A percentile compares a stretch with the other conserved stretches of the same genome.
These are phyloP conservation scores for Anolis sagrei DNA, from an alignment of 2,113 vertebrate genomes.

Conservation along the genomic window DNA sequence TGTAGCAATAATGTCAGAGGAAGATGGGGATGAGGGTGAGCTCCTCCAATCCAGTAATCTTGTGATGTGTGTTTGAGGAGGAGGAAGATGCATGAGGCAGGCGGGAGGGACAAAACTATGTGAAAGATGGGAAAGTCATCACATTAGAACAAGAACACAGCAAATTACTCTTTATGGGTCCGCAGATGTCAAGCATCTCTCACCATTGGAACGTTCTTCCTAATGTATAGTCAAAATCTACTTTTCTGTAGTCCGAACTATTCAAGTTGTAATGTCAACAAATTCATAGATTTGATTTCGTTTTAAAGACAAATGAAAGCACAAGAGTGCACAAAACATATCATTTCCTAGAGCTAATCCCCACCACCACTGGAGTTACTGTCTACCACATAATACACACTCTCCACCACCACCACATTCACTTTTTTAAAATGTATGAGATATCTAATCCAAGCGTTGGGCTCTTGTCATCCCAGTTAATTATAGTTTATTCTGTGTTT, in stretches of 20 bases:
- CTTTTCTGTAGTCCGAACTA: no score
- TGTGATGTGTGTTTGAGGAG: background rate
- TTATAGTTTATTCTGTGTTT: background rate
- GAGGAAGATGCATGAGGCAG: background rate
- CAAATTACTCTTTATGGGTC: background rate
- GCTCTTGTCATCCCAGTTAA: background rate
- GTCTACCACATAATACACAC: background rate
- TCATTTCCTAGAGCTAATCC: background rate
- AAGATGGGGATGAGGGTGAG: slow-evolving; percentile 82
- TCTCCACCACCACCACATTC: background rate
- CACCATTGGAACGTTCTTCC: no score
- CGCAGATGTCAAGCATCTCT: background rate
- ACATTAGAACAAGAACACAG: background rate
- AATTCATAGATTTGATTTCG: background rate
- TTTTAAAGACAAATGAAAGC: background rate
- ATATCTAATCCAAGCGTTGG: background rate
- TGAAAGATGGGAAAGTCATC: background rate
- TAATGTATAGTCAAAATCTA: no score
- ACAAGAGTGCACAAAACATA: background rate
- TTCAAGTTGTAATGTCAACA: background rate
- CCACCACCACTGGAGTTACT: background rate
- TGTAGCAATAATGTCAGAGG: slow-evolving; percentile 84
- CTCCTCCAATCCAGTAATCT: no score
- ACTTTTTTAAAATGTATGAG: background rate
- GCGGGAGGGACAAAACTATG: background rate